Base-by-base conservation (phyloP, 2,888 invertebrate species). In the Drosophila fulvimacula region DNA sequence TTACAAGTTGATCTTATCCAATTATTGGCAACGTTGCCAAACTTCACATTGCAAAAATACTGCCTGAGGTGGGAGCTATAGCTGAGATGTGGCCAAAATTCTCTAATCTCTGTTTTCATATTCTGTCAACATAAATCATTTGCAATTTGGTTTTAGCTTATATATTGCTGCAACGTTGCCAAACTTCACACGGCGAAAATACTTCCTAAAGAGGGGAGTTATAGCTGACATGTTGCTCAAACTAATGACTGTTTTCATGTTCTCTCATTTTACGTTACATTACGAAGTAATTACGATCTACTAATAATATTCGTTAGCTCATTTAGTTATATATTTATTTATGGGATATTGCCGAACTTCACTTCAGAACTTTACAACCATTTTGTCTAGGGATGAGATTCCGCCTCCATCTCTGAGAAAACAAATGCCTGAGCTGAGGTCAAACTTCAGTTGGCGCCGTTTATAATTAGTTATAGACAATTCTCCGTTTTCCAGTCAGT, bases 11-110 rank as follows among this genome's bases (percentile, higher is more conserved):
- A 53, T 39, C 17, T 24, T 36, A 46, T 27, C 21, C 9, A 10
- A 27, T 59, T 59, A 34, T 17, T 24, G 30, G 34, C 46, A n/a
- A 27, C 11, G 55, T 56, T 64, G 55, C 41, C 66, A 38, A 51
- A 51, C 36, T 67, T 56, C 63, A 27, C 11, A 24, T 15, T 32
- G 4, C 15, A 5, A 24, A 24, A 4, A 32, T 24, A 11, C 3
- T 6, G 1, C 6, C 19, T 6, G 13, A 21, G 6, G 19, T 5
- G 6, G 13, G 5, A 3, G 5, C 39, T 19, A 30, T 2, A 13
- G 13, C 7, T 24, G 21, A 44, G 11, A 7, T 44, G 21, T 24
- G 21, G 42, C 11, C 21, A 3, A 21, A 4, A 4, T 10, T 24
- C 7, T n/a, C 1, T 38, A 6, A 15, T 41, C 19, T 11, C 41